Evolutionary conservation across 2,113 vertebrate genomes (phyloP), one percentile per base, ranked within the genome.

Genomic region (Pteropus alecto): DNA sequence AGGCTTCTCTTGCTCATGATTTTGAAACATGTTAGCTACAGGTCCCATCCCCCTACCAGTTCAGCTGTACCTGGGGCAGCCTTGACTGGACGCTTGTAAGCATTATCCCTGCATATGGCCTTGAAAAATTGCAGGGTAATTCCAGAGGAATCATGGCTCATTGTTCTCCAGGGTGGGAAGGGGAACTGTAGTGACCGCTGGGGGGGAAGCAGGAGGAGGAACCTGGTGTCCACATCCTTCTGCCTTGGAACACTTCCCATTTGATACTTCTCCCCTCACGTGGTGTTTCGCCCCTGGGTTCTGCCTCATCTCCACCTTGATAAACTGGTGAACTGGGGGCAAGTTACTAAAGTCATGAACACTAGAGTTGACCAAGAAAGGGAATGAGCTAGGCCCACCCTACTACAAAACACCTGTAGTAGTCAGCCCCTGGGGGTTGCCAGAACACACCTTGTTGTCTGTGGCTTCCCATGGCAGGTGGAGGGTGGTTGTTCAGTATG

Each of bases 101-200:
- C 68, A 41, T 82, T 83, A 4, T 92, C 51, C 46, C 22, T 61
- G 22, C 46, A 74, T n/a, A 0, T 93, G 67, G 30, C 84, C 79
- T 81, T 73, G 60, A 92, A 86, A 14, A 63, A 60, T 63, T 41
- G 1, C 58, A 90, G 94, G 94, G 85, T 90, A 96, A 96, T 98
- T 95, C 90, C 90, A 85, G 88, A 95, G 81, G 85, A 87, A 38
- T 92, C 12, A 51, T 51, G 11, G n/a, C 60, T 81, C 60, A 90
- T 88, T 93, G 84, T 97, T 96, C 87, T 96, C 38, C 30, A 10
- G n/a, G 38, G 51, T 63, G 76, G 84, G 91, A 90, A 93, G 81
- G 93, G 93, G 97, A 94, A 96, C 84, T 93, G 28, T 5, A 18
- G n/a, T 11, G 60, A 60, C 38, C 5, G 0, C 4, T 4, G 14